Evolutionary conservation across 2,113 vertebrate species (phyloP).

Genomic region (Diadophis punctatus): DNA sequence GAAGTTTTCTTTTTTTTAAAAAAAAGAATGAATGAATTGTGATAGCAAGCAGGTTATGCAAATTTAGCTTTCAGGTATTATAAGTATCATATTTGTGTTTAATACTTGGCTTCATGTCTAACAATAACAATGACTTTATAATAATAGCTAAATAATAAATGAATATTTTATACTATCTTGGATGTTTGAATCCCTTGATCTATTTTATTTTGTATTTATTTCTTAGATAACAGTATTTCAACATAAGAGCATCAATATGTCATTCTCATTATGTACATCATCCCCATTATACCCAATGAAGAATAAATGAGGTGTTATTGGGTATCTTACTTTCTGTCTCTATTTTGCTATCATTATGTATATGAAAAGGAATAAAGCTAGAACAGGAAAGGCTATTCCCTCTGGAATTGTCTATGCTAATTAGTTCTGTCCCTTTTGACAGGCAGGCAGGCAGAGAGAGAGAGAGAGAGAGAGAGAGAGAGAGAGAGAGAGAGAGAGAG

Average conservation of each 20-base stretch:
- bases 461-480: no score
- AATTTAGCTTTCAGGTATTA: not conserved
- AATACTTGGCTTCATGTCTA: not conserved
- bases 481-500: no score
- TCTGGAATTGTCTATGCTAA: not conserved
- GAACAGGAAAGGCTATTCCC: not conserved
- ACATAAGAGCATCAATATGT: not conserved
- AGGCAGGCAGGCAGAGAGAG: not conserved
- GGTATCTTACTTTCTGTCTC: not conserved
- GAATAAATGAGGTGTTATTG: not conserved
- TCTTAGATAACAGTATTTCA: not conserved
- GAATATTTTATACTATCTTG: not conserved
- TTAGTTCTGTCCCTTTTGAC: not conserved
- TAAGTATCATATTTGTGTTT: not conserved
- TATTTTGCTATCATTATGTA: not conserved
- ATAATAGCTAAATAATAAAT: not conserved
- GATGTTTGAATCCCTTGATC: not conserved
- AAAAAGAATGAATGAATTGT: slow-evolving; percentile 19
- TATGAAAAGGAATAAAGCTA: not conserved
- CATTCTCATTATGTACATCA: not conserved
- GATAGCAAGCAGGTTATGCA: not conserved
- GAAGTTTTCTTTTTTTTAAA: not conserved
- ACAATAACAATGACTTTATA: not conserved
- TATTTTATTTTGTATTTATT: not conserved
- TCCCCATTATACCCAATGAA: not conserved